A percentile compares a stretch with the other conserved stretches of the same genome.
These are phyloP conservation scores for Conomelus anceps DNA, from an alignment of 2,888 invertebrate species.

Conservation along the genomic window DNA sequence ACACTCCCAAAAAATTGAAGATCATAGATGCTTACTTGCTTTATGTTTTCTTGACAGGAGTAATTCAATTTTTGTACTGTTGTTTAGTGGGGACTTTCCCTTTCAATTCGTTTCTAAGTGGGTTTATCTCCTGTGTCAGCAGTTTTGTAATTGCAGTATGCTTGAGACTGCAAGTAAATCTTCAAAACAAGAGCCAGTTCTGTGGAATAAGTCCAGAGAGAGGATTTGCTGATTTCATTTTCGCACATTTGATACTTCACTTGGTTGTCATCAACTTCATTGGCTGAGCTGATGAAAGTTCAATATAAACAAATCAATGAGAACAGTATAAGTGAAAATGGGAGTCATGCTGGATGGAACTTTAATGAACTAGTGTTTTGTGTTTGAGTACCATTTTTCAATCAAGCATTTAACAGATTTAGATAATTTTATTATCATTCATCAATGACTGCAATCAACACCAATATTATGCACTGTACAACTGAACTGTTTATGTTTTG, in stretches of 20 bases:
- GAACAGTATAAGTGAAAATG: neutral
- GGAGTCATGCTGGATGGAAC: neutral
- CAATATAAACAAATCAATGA: neutral
- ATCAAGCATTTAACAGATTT: neutral
- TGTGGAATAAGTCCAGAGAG: conserved; percentile 88
- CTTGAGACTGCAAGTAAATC: conserved; percentile 92
- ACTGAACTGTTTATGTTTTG: no score
- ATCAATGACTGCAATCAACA: neutral
- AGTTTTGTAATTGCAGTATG: conserved; percentile 95
- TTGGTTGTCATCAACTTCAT: conserved; percentile 98
- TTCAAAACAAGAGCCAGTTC: conserved; percentile 91
- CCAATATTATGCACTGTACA: neutral
- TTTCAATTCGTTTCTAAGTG: conserved; percentile 99
- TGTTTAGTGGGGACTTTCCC: conserved; percentile 97
- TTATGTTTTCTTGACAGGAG: conserved; percentile 90
- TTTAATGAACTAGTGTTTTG: neutral
- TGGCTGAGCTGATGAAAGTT: conserved; percentile 55
- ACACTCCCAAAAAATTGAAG: conserved; percentile 89
- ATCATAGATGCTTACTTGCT: conserved; percentile 93
- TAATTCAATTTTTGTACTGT: conserved; percentile 93
- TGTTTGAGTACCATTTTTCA: neutral
- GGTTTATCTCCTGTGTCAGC: conserved; percentile 96
- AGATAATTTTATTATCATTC: neutral
- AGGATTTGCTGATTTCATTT: conserved; percentile 98
- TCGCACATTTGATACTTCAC: conserved; percentile 93